Evolutionary conservation across 2,888 invertebrate species (phyloP).

Genomic region (Caenorhabditis sp.): DNA sequence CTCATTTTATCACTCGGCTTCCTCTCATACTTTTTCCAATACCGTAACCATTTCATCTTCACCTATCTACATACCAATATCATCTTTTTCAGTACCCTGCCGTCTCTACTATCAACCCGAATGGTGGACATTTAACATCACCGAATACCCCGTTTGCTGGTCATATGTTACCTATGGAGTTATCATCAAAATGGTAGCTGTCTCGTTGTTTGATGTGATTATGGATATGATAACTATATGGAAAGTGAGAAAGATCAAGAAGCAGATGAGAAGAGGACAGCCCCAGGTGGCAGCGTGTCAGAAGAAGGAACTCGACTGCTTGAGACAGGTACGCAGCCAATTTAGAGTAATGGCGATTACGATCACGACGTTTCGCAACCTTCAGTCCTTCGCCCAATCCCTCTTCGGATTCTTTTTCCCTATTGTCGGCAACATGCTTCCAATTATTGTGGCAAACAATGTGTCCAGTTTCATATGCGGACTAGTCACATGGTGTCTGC

Average conservation of each 20-base stretch:
- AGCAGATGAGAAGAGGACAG: slow-evolving; percentile 12
- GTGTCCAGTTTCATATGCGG: background rate
- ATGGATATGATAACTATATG: slow-evolving; percentile 26
- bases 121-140: background rate
- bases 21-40: background rate
- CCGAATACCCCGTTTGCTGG: slow-evolving; percentile 8
- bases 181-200: background rate
- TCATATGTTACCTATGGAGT: slow-evolving; percentile 2
- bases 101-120: background rate
- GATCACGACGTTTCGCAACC: no score
- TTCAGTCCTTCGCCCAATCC: slow-evolving; percentile 31
- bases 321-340: slow-evolving; percentile 28
- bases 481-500: slow-evolving; percentile 3
- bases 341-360: background rate
- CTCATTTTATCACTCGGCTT: background rate
- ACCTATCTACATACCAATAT: background rate
- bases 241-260: slow-evolving; percentile 25
- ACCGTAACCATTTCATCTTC: background rate
- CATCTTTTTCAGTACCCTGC: slow-evolving; percentile 38
- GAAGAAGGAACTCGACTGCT: slow-evolving; percentile 44
- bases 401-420: background rate
- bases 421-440: background rate
- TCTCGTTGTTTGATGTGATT: slow-evolving; percentile 28
- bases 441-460: background rate
- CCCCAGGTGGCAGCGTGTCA: slow-evolving; percentile 9